Evolutionary conservation across 2,113 vertebrate species (phyloP), one percentile per base, ranked within the genome.

Genomic region (Phocoena phocoena): DNA sequence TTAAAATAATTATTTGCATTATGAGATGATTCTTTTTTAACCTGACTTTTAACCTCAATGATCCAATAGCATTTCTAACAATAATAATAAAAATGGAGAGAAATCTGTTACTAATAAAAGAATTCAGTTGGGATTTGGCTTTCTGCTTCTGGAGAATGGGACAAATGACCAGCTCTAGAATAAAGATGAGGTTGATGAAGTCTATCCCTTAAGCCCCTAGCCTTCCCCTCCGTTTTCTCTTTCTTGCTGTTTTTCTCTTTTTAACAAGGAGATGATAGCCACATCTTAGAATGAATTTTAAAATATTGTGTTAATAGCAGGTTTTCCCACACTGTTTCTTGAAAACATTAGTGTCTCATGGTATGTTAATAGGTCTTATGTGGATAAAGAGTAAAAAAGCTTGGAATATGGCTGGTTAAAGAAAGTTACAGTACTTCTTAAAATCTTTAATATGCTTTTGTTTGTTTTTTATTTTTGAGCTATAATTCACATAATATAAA

Each of bases 31-130:
- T 86, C 38, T 84, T 93, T 94, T 80, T 74, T 67, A 88, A 62
- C 28, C 38, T 71, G 21, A 87, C 58, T 90, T 80, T 96, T 89
- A 93, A 85, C 28, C 15, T 85, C 7, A 74, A 20, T 33, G 28
- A 80, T 90, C 12, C 4, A 41, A 60, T 82, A 92, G 36, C 33
- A 41, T 95, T 96, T 88, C n/a, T 81, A 71, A 47, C 3, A 86
- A 71, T 87, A 84, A 85, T 68, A 95, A 70, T 53, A 88, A 74
- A 88, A 86, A 67, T 17, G 21, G 36, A 76, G 50, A 90, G 68
- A 97, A 96, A 80, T 76, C 14, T 92, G 76, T 83, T 95, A 47
- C 26, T 93, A 85, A 88, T 95, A 41, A 92, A 74, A 73, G 44
- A 82, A 89, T 68, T 79, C 15, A 65, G 0, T 71, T 91, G 63